Evolutionary conservation across 2,888 invertebrate species (phyloP).

Genomic region (Papilio protenor): DNA sequence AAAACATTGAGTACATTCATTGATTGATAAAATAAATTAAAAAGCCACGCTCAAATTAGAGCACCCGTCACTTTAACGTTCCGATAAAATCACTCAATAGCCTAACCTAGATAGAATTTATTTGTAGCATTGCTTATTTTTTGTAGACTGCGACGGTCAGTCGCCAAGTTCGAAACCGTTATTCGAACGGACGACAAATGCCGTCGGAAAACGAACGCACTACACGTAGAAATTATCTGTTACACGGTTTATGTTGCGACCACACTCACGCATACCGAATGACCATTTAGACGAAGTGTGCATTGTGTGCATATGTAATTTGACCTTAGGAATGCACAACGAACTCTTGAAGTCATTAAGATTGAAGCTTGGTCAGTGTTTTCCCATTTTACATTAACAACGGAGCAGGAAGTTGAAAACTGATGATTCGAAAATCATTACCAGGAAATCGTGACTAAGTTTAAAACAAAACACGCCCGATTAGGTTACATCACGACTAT

Average conservation of each 20-base stretch:
- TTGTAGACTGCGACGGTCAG: constrained; percentile 48
- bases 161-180: constrained; percentile 64
- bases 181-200: constrained; percentile 58
- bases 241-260: constrained; percentile 41
- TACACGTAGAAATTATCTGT: constrained; percentile 48
- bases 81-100: constrained; percentile 21
- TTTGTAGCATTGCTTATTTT: constrained; percentile 46
- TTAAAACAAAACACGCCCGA: constrained; percentile 27
- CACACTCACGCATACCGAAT: constrained; percentile 47
- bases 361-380: constrained; percentile 3
- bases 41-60: constrained; percentile 23
- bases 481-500: constrained; percentile 34
- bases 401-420: constrained; percentile 22
- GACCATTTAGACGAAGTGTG: constrained; percentile 44
- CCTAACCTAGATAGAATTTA: constrained; percentile 26
- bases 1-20: no score
- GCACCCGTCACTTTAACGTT: background rate
- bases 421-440: constrained; percentile 30
- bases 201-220: constrained; percentile 50
- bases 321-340: constrained; percentile 27
- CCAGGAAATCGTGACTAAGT: constrained; percentile 33
- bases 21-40: no score
- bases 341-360: constrained; percentile 1
- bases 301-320: constrained; percentile 43
- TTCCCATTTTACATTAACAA: constrained; percentile 1